Evolutionary conservation across 2,888 invertebrate species (phyloP).

Genomic region (Diarsia brunnea): DNA sequence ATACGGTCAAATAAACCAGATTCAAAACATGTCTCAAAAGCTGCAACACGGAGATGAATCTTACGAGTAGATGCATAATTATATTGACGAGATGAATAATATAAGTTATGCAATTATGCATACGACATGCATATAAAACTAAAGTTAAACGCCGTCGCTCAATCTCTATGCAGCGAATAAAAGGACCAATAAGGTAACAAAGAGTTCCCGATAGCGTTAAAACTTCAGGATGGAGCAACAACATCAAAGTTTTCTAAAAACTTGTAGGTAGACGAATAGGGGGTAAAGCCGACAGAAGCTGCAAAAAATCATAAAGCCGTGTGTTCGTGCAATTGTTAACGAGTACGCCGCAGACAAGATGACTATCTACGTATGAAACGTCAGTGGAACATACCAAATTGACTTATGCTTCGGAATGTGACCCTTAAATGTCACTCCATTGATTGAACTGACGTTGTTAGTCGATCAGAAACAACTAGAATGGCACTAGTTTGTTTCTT

Average conservation of each 20-base stretch:
- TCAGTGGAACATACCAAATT: constrained; percentile 49
- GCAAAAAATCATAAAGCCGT: neutral
- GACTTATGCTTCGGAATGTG: constrained; percentile 45
- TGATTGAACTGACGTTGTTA: constrained; percentile 38
- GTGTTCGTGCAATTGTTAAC: constrained; percentile 32
- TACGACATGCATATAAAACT: neutral
- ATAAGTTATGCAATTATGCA: constrained; percentile 24
- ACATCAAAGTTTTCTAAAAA: constrained; percentile 1
- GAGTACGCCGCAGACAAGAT: constrained; percentile 28
- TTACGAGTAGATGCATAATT: constrained; percentile 19
- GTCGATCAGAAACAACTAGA: constrained; percentile 9
- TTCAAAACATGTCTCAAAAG: constrained; percentile 22
- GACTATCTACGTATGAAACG: constrained; percentile 40
- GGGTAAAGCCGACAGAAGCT: neutral
- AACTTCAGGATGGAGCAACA: neutral
- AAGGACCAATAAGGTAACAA: neutral
- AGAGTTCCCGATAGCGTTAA: neutral
- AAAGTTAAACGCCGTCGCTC: neutral
- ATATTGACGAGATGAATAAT: constrained; percentile 1
- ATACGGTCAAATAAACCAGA: constrained; percentile 44
- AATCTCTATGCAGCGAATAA: neutral
- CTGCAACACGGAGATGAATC: constrained; percentile 30
- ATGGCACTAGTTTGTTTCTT: neutral
- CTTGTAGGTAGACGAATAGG: neutral
- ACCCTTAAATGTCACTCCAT: constrained; percentile 36